These are phyloP conservation scores for Chelon auratus DNA, from an alignment of 2,797 vertebrate genomes.

Conservation along the genomic window DNA sequence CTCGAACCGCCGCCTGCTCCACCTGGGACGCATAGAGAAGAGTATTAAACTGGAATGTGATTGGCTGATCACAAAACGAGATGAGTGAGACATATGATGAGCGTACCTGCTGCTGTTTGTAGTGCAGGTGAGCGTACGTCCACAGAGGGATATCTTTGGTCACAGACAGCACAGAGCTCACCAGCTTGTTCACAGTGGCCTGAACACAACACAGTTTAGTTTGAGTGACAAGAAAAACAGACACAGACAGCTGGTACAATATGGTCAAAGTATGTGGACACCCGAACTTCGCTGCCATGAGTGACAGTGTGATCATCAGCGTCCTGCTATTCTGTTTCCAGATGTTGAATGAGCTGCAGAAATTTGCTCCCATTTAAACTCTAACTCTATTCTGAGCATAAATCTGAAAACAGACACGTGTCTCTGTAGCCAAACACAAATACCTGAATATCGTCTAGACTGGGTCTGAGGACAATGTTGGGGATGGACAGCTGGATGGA, in stretches of 20 bases:
- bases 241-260: background rate
- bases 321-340: too few relatives aligned
- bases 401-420: too few relatives aligned
- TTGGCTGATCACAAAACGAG: constrained; percentile 10
- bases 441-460: constrained; percentile 88
- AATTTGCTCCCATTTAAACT: too few relatives aligned
- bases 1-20: constrained; percentile 82
- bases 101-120: constrained; percentile 85
- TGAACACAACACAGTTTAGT: constrained; percentile 62
- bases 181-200: constrained; percentile 83
- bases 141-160: constrained; percentile 86
- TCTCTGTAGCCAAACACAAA: too few relatives aligned
- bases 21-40: constrained; percentile 64
- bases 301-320: too few relatives aligned
- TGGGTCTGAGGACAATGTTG: constrained; percentile 85
- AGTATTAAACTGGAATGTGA: background rate
- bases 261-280: background rate
- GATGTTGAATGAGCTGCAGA: too few relatives aligned
- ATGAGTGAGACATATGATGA: background rate
- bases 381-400: too few relatives aligned
- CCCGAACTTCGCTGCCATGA: background rate
- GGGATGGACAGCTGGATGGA: constrained; percentile 86
- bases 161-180: constrained; percentile 79
- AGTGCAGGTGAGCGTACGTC: constrained; percentile 84
- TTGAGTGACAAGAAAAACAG: constrained; percentile 17